phyloP scores from a whole-genome alignment of 1,140 invertebrate genomes.

The Galleria mellonella region DNA sequence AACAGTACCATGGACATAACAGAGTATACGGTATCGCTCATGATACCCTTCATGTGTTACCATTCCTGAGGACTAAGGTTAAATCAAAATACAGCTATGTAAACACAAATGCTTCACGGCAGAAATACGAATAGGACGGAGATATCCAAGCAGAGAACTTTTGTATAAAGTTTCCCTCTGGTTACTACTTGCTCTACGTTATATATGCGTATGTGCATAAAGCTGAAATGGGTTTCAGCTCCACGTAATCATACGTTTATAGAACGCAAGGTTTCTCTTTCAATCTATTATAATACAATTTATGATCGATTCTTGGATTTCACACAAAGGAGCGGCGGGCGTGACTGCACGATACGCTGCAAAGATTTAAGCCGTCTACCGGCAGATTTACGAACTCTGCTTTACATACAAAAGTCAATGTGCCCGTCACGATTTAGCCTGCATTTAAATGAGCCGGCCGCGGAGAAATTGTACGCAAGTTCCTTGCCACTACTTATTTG shows the following conservation, averaged over 20 bases:
- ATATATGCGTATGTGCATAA: too few relatives aligned
- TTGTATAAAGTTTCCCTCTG: too few relatives aligned
- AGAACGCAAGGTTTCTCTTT: conserved; percentile 34
- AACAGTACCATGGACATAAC: too few relatives aligned
- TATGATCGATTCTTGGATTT: conserved; percentile 17
- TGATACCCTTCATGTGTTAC: too few relatives aligned
- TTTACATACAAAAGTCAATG: conserved; percentile 36
- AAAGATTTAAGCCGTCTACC: conserved; percentile 7
- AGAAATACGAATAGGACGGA: too few relatives aligned
- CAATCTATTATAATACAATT: conserved; percentile 19
- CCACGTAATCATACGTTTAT: conserved; percentile 12
- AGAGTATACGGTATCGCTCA: too few relatives aligned
- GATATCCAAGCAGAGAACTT: too few relatives aligned
- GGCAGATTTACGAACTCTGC: conserved; percentile 25
- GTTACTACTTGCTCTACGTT: too few relatives aligned
- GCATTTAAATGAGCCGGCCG: conserved; percentile 12
- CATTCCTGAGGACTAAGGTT: too few relatives aligned
- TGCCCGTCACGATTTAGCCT: conserved; percentile 24
- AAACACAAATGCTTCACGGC: too few relatives aligned
- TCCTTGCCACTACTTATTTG: conserved; percentile 18
- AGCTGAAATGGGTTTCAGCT: background rate
- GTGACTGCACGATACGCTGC: conserved; percentile 17
- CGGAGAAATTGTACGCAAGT: conserved; percentile 14
- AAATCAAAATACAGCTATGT: too few relatives aligned
- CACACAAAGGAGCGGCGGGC: conserved; percentile 15